phyloP scores from a whole-genome alignment of 2,888 invertebrate genomes.

The Ceramica pisi region DNA sequence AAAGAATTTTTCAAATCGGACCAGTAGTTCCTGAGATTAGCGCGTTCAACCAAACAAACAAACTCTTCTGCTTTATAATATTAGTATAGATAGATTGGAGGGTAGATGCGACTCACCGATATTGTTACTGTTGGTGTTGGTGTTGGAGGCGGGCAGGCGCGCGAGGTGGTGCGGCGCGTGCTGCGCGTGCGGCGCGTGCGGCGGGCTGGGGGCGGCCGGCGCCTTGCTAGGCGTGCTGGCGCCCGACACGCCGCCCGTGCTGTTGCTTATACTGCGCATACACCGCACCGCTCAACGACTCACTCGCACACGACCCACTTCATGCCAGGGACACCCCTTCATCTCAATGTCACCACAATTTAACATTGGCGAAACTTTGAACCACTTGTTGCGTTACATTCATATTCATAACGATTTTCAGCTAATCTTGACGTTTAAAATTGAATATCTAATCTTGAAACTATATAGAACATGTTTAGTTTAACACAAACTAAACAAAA shows the following conservation, averaged over 20 bases:
- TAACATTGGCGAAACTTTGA: not conserved
- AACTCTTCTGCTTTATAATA: too few relatives aligned
- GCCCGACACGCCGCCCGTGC: conserved; percentile 74
- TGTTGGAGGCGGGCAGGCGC: conserved; percentile 62
- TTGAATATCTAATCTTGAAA: not conserved
- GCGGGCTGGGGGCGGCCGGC: conserved; percentile 77
- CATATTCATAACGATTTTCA: not conserved
- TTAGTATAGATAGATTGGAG: too few relatives aligned
- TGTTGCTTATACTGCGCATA: conserved; percentile 82
- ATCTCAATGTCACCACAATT: conserved; percentile 20
- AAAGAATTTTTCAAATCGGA: too few relatives aligned
- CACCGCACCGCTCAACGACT: conserved; percentile 29
- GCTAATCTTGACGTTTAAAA: not conserved
- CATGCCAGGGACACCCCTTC: conserved; percentile 35
- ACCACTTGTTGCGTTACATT: conserved; percentile 40
- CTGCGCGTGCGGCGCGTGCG: conserved; percentile 40
- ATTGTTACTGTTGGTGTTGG: conserved; percentile 70
- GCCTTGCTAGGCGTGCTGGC: conserved; percentile 85
- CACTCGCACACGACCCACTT: not conserved
- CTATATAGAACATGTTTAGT: not conserved
- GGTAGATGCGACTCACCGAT: conserved; percentile 26
- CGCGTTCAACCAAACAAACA: too few relatives aligned
- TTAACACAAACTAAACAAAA: not conserved
- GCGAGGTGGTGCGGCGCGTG: conserved; percentile 59
- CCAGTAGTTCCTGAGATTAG: too few relatives aligned